Percentiles rank a stretch among this genome's conserved stretches.
Conservation (phyloP, 2,113 vertebrate genomes). For the Sisor rabdophorus region DNA sequence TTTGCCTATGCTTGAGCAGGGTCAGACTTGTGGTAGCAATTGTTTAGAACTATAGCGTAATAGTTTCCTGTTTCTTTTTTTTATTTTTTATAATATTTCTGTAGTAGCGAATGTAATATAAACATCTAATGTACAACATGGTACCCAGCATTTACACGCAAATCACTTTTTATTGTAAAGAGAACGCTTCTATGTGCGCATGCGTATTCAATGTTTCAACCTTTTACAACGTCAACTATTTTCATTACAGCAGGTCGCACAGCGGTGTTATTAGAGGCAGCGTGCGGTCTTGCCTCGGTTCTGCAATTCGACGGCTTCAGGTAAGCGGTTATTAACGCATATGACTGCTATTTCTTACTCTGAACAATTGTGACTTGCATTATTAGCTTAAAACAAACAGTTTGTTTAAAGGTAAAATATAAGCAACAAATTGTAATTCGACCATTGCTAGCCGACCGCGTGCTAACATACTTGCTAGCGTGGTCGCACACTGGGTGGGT, state of each 20-base stretch:
- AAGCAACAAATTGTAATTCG: not conserved
- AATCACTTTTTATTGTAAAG: no score
- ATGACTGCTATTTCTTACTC: not conserved
- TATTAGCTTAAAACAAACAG: not conserved
- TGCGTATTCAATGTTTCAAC: not conserved
- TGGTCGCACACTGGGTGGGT: not conserved
- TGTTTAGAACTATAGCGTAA: no score
- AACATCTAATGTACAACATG: no score
- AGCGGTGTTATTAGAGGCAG: not conserved
- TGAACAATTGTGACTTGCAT: no score
- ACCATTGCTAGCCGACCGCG: no score
- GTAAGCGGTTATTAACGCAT: not conserved
- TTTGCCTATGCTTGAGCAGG: no score
- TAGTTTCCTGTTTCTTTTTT: no score
- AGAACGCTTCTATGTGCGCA: not conserved
- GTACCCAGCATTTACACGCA: no score
- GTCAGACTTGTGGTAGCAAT: no score
- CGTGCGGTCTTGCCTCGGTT: not conserved
- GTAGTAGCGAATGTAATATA: no score
- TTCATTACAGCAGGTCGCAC: constrained; percentile 2
- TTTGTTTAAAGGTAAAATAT: no score
- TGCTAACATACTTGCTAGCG: not conserved
- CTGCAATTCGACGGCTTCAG: not conserved
- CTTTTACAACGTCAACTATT: not conserved
- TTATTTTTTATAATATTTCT: no score